Percentiles rank a stretch among this genome's conserved stretches.
Conservation (phyloP, 2,888 invertebrate species). For the Gymnoscelis rufifasciata region DNA sequence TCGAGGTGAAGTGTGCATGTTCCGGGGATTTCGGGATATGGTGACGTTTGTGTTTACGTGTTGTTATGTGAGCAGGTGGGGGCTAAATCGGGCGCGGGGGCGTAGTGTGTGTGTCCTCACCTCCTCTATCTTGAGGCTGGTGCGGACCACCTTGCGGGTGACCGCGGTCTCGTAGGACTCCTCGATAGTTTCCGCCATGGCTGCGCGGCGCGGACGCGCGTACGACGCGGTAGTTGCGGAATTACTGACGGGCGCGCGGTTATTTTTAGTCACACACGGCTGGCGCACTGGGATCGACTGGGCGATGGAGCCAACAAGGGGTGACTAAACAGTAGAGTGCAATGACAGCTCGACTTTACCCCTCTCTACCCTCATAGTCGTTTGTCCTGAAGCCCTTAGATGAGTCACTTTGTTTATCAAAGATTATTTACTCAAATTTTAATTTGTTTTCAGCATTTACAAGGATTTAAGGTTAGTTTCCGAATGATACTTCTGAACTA, state of each 20-base stretch:
- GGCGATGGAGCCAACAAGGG: conserved; percentile 14
- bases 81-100: conserved; percentile 53
- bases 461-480: too few relatives aligned
- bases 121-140: conserved; percentile 85
- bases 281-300: conserved; percentile 24
- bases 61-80: conserved; percentile 71
- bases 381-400: too few relatives aligned
- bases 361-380: not conserved
- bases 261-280: conserved; percentile 70
- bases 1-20: conserved; percentile 23
- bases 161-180: conserved; percentile 84
- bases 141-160: conserved; percentile 84
- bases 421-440: too few relatives aligned
- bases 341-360: conserved; percentile 4
- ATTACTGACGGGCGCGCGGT: conserved; percentile 68
- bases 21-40: conserved; percentile 55
- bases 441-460: not conserved
- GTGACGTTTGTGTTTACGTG: conserved; percentile 58
- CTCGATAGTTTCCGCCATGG: conserved; percentile 85
- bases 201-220: conserved; percentile 68
- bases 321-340: conserved; percentile 8
- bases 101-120: conserved; percentile 78
- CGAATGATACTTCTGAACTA: too few relatives aligned
- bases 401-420: not conserved
- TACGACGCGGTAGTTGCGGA: conserved; percentile 71